Base-by-base conservation (phyloP, 2,888 invertebrate genomes). In the Lasioglossum villosulum region DNA sequence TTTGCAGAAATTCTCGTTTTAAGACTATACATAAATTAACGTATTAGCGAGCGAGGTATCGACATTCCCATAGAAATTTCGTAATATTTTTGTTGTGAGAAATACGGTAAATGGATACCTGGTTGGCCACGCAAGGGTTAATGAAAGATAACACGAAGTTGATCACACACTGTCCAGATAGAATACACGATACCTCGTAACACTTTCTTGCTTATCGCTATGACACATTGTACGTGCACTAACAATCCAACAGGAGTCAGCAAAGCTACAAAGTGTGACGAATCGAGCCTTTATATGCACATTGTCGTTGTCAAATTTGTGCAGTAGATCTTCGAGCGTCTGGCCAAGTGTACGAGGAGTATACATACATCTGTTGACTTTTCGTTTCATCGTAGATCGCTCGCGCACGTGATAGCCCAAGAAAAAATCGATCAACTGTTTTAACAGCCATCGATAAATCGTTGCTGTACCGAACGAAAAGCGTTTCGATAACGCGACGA, bases 241-340 rank as follows among this genome's bases (percentile, higher is more conserved):
- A 30, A 8, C 72, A 48, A 42, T n/a, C 27, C n/a, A 71, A 70
- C 76, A 39, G 66, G 63, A 81, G 75, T 76, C 63, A 86, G 87
- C 73, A 16, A 56, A 39, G n/a, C 42, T 63, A 1, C 2, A 5
- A 16, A 39, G 59, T 34, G 81, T 86, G 86, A 86, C 79, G 84
- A 87, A 86, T 84, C 42, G 14, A 30, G 19, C 34, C 71, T 63
- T 77, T 78, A 63, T 78, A 73, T 71, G 48, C 34, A 76, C 30
- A 63, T 78, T 75, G 23, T 23, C 23, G 12, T 30, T 76, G 37
- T 6, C 12, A 37, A 14, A 34, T 66, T 8, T 42, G 48, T 70
- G 83, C 56, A 87, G 75, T 83, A 68, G 5, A 30, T 14, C 4
- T 16, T 10, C 23, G 63, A 14, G 42, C 27, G 16, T 59, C 30